Evolutionary conservation across 1,140 invertebrate genomes (phyloP), one percentile per base, ranked within the genome.

Genomic region (Drosophila fuyamai): DNA sequence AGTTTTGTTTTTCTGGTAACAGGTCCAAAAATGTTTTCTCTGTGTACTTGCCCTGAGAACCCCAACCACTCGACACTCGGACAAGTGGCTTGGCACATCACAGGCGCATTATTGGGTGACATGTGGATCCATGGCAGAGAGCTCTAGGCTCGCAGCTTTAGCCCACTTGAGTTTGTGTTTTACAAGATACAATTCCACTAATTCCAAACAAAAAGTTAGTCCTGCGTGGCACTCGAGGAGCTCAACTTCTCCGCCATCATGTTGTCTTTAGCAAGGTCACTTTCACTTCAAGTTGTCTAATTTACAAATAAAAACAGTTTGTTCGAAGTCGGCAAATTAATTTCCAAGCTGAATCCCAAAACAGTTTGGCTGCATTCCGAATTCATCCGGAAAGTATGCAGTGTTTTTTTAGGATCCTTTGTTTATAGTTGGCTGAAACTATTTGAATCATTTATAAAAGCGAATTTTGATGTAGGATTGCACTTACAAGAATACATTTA

Each of bases 141-240:
- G 81, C 81, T 81, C 75, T 88, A 82, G 83, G 83, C 84, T 76
- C 86, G 80, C 78, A 88, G 83, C 71, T 68, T 80, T 84, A 72
- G 82, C 82, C 82, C 79, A 65, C 82, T 86, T 86, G 83, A 86
- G 84, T 88, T 86, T 82, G 82, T 86, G 84, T 88, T 86, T 83
- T 86, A 86, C 82, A 88, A 88, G 83, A 88, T 83, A 88, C 82
- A 86, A 86, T 88, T 88, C 81, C 73, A 74, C 84, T 85, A 85
- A 85, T 88, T 85, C 83, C 82, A 82, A 85, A 88, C 79, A 85
- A 85, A 76, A 85, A 85, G 82, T 85, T 85, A 88, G 83, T 88
- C 82, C 70, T 82, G 79, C 79, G 65, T 88, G 83, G 66, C 75
- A 86, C 75, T 80, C 75, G 68, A 68, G 71, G 71, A 81, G 61